Percentiles rank a stretch among this genome's conserved stretches.
Conservation (phyloP, 2,113 vertebrate species). For the Lasiurus borealis region DNA sequence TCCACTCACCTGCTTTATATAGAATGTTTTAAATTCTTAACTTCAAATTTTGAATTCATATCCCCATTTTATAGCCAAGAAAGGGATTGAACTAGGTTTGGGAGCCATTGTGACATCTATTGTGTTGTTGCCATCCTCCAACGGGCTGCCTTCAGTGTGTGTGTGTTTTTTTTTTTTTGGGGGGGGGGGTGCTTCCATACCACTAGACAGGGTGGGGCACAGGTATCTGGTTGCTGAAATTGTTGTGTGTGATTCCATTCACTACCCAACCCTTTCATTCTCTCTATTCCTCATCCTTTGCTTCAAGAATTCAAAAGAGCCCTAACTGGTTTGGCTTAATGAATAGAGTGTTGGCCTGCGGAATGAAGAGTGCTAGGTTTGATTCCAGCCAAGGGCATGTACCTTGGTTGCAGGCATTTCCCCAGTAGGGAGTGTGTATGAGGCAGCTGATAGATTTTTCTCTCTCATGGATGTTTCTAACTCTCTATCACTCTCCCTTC, state of each 20-base stretch:
- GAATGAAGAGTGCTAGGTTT: no score
- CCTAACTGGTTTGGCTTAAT: no score
- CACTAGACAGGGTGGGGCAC: no score
- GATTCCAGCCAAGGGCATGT: no score
- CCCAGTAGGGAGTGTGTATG: no score
- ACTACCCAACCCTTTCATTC: neutral
- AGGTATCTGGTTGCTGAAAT: neutral
- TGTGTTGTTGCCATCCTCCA: no score
- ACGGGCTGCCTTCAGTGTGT: accelerated
- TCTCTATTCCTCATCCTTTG: neutral
- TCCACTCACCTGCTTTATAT: neutral
- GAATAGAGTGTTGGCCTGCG: no score
- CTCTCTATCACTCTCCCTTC: no score
- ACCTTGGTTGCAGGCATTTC: no score
- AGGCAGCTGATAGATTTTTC: no score
- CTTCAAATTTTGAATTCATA: neutral
- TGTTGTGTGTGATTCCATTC: neutral
- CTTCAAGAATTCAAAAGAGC: neutral
- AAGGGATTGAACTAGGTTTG: neutral
- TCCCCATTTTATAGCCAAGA: neutral
- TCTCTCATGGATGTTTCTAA: no score
- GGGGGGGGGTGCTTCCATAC: neutral
- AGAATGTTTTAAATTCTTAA: neutral
- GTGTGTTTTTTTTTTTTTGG: no score
- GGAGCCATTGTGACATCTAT: neutral